These are phyloP conservation scores for Coryphaenoides rupestris DNA, from an alignment of 2,113 vertebrate species.

Conservation along the genomic window DNA sequence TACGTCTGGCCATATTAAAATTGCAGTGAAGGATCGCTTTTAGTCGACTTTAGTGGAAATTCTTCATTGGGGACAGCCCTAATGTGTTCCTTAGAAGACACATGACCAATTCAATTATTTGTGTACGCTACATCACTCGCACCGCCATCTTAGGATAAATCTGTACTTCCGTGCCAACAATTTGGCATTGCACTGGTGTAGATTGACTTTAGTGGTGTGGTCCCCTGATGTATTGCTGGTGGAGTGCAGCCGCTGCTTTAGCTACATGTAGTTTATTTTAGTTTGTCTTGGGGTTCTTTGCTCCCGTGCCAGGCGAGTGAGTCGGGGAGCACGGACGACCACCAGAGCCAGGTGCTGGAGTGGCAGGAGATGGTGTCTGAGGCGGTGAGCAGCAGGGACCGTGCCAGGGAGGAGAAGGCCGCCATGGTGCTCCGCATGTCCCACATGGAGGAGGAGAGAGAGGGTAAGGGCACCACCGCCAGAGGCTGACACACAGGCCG, in stretches of 20 bases:
- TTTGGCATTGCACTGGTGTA: not conserved
- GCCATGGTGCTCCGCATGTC: constrained; percentile 78
- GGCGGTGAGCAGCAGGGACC: constrained; percentile 69
- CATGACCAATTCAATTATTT: no score
- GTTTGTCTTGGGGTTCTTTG: not conserved
- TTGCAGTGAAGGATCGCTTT: no score
- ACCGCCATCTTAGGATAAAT: no score
- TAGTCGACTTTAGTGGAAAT: no score
- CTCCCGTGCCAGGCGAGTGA: constrained; percentile 78
- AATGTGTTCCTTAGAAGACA: no score
- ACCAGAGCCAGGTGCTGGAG: constrained; percentile 83
- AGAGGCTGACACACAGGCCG: constrained; percentile 4
- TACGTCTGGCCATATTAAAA: no score
- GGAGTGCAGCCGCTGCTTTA: no score
- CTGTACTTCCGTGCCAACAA: no score
- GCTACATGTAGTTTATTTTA: no score
- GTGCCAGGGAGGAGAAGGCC: constrained; percentile 78
- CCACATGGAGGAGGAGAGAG: constrained; percentile 90
- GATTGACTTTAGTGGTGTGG: not conserved
- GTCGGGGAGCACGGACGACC: constrained; percentile 82
- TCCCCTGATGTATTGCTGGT: no score
- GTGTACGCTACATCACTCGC: no score
- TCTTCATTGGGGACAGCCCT: no score
- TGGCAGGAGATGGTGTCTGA: constrained; percentile 84
- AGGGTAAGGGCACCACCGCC: constrained; percentile 73